phyloP scores from a whole-genome alignment of 2,888 invertebrate genomes.

The Teleiodes luculella region DNA sequence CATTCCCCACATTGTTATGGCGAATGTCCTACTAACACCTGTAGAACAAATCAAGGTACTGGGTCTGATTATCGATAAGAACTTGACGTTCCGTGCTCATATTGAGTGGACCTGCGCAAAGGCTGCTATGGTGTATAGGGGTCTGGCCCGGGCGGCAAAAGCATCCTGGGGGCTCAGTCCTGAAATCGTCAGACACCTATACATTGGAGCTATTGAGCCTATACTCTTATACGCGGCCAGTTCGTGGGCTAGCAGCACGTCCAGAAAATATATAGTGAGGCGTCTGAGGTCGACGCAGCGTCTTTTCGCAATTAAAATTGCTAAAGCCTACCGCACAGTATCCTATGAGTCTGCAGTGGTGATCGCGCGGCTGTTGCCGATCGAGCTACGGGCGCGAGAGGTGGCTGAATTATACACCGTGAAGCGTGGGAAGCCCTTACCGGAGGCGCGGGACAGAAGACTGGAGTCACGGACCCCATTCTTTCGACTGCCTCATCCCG shows the following conservation, averaged over 20 bases:
- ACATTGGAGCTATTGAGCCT: slow-evolving; percentile 4
- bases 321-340: slow-evolving; percentile 18
- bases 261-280: not conserved
- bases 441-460: slow-evolving; percentile 11
- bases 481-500: slow-evolving; percentile 9
- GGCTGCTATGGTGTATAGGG: not conserved
- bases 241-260: slow-evolving; percentile 16
- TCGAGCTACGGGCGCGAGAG: not conserved
- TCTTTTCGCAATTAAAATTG: slow-evolving; percentile 13
- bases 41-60: slow-evolving; percentile 16
- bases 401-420: not conserved
- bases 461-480: slow-evolving; percentile 16
- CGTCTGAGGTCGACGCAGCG: not conserved
- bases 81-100: slow-evolving; percentile 8
- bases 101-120: not conserved
- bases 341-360: slow-evolving; percentile 17
- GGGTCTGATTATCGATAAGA: slow-evolving; percentile 17
- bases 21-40: slow-evolving; percentile 6
- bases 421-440: not conserved
- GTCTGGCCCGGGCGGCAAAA: slow-evolving; percentile 7
- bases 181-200: slow-evolving; percentile 5
- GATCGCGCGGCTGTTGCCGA: slow-evolving; percentile 6
- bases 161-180: slow-evolving; percentile 11
- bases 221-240: slow-evolving; percentile 7
- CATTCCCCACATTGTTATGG: not conserved